phyloP scores from a whole-genome alignment of 2,888 invertebrate genomes.

The Furcula furcula region DNA sequence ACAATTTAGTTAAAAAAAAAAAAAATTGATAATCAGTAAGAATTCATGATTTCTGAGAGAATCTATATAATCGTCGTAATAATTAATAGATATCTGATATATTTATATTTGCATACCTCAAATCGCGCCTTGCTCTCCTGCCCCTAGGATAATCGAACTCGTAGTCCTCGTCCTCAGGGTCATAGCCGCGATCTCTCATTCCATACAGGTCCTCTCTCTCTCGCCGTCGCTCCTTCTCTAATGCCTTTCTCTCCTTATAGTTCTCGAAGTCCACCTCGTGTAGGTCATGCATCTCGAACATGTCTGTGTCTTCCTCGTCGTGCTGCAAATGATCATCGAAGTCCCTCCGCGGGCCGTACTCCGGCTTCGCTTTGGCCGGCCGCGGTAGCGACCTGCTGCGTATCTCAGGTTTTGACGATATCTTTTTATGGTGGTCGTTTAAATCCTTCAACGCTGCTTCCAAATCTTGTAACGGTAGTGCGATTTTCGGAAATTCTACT shows the following conservation, averaged over 20 bases:
- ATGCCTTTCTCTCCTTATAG: constrained; percentile 72
- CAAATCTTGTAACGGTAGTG: constrained; percentile 68
- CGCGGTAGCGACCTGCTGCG: constrained; percentile 70
- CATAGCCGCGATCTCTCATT: constrained; percentile 58
- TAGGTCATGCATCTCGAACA: constrained; percentile 68
- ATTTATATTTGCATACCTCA: constrained; percentile 43
- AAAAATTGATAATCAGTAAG: too few relatives aligned
- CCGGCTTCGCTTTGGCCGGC: constrained; percentile 52
- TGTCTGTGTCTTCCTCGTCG: constrained; percentile 63
- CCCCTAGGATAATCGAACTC: constrained; percentile 59
- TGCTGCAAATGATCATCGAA: constrained; percentile 51
- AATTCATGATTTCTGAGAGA: too few relatives aligned
- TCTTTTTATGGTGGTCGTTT: constrained; percentile 61
- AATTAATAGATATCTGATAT: too few relatives aligned
- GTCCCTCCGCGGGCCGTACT: constrained; percentile 57
- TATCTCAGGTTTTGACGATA: constrained; percentile 44
- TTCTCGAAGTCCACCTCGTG: constrained; percentile 71
- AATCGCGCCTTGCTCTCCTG: constrained; percentile 41
- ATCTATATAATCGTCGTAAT: too few relatives aligned
- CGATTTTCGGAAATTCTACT: constrained; percentile 72
- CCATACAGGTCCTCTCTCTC: constrained; percentile 47
- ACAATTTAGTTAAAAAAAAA: too few relatives aligned
- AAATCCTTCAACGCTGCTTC: constrained; percentile 67
- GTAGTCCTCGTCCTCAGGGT: constrained; percentile 70
- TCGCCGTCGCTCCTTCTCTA: constrained; percentile 47